Conservation (phyloP, 2,888 invertebrate genomes). For the Clostera curtula region DNA sequence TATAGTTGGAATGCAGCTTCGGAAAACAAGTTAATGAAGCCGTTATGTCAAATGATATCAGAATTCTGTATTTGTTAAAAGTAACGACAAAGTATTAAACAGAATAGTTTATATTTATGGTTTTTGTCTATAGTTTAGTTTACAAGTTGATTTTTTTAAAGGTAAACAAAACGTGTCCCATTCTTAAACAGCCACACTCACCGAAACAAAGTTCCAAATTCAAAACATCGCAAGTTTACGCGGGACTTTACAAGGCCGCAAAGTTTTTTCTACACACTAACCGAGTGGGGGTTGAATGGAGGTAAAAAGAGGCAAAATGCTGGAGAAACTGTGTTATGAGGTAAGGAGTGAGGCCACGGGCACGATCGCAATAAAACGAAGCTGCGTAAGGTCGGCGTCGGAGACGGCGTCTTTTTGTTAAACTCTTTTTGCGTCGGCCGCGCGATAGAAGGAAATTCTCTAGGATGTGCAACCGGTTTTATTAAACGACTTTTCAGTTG, state of each 20-base stretch:
- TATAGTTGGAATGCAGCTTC: too few relatives aligned
- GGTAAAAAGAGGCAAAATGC: constrained; percentile 37
- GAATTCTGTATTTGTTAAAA: too few relatives aligned
- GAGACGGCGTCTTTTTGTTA: constrained; percentile 49
- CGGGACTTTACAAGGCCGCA: constrained; percentile 25
- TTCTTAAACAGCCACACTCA: too few relatives aligned
- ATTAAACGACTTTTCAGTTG: constrained; percentile 19
- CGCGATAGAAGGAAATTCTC: constrained; percentile 36
- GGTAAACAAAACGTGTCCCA: too few relatives aligned
- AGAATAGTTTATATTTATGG: too few relatives aligned
- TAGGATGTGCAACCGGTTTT: constrained; percentile 22
- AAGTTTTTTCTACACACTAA: constrained; percentile 49
- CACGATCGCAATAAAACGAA: constrained; percentile 67
- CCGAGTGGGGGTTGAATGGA: constrained; percentile 29
- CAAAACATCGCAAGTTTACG: constrained; percentile 29
- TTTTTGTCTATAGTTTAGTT: too few relatives aligned
- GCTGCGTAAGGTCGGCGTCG: constrained; percentile 57
- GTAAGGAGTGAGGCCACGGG: constrained; percentile 65
- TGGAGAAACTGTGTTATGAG: constrained; percentile 70
- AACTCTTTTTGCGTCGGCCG: constrained; percentile 36
- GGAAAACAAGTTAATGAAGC: too few relatives aligned
- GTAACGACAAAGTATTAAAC: too few relatives aligned
- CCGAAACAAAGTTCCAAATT: constrained; percentile 28
- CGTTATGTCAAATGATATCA: too few relatives aligned
- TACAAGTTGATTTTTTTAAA: too few relatives aligned